These are phyloP conservation scores for Melopsittacus undulatus DNA, from an alignment of 2,797 vertebrate species.

Conservation along the genomic window DNA sequence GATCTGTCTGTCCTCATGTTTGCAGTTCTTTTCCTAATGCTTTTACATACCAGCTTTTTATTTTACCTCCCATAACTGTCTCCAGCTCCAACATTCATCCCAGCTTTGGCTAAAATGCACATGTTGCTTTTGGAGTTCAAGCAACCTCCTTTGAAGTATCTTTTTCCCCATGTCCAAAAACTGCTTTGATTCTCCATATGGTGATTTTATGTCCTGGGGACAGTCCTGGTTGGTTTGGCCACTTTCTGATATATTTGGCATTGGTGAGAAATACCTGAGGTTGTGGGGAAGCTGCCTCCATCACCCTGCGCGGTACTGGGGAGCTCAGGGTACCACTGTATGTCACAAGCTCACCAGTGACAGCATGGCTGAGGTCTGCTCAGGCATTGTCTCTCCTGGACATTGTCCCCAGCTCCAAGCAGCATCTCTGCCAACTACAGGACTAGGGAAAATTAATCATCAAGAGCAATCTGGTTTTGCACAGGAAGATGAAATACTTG, in stretches of 20 bases:
- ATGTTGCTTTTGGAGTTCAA: constrained; percentile 14
- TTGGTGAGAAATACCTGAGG: not conserved
- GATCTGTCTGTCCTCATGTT: not conserved
- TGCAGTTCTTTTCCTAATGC: not conserved
- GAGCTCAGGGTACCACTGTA: not conserved
- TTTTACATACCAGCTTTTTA: not conserved
- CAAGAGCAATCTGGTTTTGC: not conserved
- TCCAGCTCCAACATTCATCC: not conserved
- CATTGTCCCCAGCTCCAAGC: not conserved
- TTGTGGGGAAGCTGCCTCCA: not conserved
- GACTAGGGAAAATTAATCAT: not conserved
- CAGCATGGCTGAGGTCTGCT: not conserved
- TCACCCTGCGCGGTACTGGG: not conserved
- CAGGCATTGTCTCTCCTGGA: not conserved
- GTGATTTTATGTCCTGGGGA: not conserved
- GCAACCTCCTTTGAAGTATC: not conserved
- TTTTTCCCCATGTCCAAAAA: not conserved
- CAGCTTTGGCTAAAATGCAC: not conserved
- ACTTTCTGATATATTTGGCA: not conserved
- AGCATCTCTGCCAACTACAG: not conserved
- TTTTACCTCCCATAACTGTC: not conserved
- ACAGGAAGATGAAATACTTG: not conserved
- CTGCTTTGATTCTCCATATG: rapidly evolving
- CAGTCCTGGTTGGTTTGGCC: not conserved
- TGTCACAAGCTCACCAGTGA: not conserved